Conservation (phyloP, 2,113 vertebrate genomes). For the Callocephalon fimbriatum region DNA sequence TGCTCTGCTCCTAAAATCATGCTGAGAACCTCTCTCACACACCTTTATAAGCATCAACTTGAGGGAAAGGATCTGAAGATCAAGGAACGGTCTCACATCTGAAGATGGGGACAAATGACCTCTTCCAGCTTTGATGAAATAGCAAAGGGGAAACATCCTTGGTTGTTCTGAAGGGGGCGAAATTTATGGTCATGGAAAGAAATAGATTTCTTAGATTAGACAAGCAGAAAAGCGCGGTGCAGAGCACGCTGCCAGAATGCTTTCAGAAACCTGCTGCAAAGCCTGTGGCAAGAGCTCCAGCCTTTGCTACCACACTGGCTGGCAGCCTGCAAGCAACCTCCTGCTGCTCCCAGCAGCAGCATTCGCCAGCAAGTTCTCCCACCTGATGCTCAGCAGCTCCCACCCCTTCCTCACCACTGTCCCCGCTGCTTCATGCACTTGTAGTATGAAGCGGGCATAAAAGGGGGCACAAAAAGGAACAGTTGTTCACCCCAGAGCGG, state of each 20-base stretch:
- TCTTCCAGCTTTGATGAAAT: background rate
- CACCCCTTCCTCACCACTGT: background rate
- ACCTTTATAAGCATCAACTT: background rate
- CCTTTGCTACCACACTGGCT: fast-evolving
- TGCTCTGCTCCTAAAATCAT: background rate
- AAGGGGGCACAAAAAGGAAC: background rate
- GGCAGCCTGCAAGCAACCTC: background rate
- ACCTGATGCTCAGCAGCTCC: background rate
- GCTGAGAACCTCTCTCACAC: background rate
- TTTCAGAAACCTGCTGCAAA: background rate
- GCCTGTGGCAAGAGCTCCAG: background rate
- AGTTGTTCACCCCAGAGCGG: background rate
- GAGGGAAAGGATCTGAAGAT: background rate
- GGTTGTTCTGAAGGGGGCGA: background rate
- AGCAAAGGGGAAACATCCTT: background rate
- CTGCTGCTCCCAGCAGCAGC: background rate
- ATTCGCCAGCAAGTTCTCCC: background rate
- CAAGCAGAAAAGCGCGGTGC: background rate
- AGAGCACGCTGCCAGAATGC: background rate
- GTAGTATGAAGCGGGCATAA: fast-evolving
- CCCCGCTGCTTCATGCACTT: fast-evolving
- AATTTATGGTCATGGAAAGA: fast-evolving
- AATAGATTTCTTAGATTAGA: background rate
- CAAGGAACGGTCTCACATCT: background rate
- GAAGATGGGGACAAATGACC: background rate